Percentiles rank a stretch among this genome's conserved stretches.
Evolutionary conservation across 2,797 vertebrate genomes (phyloP).

Genomic region (Onychomys leucogaster): DNA sequence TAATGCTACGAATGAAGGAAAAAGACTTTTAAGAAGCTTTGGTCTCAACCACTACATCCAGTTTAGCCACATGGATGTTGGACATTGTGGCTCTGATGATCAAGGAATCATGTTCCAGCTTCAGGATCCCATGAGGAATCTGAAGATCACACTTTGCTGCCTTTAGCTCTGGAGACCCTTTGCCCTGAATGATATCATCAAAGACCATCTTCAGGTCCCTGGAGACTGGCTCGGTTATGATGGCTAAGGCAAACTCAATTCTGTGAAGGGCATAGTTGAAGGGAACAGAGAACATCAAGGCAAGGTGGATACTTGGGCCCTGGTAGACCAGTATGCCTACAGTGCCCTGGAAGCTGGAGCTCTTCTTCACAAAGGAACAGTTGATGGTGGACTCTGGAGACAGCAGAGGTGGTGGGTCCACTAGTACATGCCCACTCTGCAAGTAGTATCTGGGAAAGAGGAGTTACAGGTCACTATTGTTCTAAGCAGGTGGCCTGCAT

Average conservation of each 20-base stretch:
- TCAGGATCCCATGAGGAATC: neutral
- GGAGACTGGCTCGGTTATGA: neutral
- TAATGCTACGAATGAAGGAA: neutral
- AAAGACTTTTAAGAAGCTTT: neutral
- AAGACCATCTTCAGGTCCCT: neutral
- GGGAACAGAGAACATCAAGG: neutral
- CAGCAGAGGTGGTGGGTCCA: neutral
- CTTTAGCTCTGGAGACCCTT: neutral
- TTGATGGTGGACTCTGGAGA: neutral
- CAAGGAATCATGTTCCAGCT: neutral
- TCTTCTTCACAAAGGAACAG: neutral
- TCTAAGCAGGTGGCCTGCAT: neutral
- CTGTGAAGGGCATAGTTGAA: neutral
- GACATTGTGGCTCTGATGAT: neutral
- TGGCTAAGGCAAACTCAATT: neutral
- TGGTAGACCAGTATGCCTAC: neutral
- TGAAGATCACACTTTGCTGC: neutral
- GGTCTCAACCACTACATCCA: neutral
- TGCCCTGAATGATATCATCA: neutral
- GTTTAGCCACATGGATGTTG: neutral
- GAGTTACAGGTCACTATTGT: neutral
- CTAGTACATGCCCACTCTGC: neutral
- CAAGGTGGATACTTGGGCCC: neutral
- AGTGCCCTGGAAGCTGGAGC: neutral
- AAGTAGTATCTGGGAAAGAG: neutral